Conservation (phyloP, 2,797 vertebrate genomes). For the Anguilla anguilla region DNA sequence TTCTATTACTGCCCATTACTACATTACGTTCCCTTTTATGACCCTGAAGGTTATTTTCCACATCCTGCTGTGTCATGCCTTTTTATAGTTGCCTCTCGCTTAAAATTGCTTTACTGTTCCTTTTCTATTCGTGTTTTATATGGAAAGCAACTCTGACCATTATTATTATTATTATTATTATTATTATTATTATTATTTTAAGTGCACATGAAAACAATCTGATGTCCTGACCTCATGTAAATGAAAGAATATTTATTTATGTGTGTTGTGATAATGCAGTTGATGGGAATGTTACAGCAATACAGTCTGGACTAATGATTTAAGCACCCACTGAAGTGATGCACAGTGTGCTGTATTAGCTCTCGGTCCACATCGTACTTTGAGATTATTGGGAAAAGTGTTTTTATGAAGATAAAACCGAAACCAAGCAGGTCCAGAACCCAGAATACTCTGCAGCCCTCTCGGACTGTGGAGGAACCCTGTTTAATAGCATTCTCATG, state of each 20-base stretch:
- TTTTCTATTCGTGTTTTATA: not conserved
- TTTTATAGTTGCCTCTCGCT: not conserved
- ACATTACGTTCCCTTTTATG: not conserved
- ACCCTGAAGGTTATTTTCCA: not conserved
- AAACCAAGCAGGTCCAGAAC: not conserved
- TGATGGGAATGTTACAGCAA: not conserved
- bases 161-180: not conserved
- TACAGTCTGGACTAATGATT: not conserved
- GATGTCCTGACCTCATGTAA: not conserved
- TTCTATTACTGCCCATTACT: not conserved
- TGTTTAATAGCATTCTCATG: not conserved
- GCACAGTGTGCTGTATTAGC: not conserved
- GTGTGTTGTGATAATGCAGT: not conserved
- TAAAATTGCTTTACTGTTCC: not conserved
- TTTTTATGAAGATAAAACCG: not conserved
- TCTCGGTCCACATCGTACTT: not conserved
- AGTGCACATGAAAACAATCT: not conserved
- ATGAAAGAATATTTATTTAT: not conserved
- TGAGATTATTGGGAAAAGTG: not conserved
- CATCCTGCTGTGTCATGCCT: not conserved
- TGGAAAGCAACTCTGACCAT: not conserved
- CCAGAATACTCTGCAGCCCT: not conserved
- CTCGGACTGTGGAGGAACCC: not conserved
- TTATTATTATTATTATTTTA: not conserved
- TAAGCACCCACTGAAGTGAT: not conserved